Base-by-base conservation (phyloP, 1,140 invertebrate genomes). In the Conus ventricosus region DNA sequence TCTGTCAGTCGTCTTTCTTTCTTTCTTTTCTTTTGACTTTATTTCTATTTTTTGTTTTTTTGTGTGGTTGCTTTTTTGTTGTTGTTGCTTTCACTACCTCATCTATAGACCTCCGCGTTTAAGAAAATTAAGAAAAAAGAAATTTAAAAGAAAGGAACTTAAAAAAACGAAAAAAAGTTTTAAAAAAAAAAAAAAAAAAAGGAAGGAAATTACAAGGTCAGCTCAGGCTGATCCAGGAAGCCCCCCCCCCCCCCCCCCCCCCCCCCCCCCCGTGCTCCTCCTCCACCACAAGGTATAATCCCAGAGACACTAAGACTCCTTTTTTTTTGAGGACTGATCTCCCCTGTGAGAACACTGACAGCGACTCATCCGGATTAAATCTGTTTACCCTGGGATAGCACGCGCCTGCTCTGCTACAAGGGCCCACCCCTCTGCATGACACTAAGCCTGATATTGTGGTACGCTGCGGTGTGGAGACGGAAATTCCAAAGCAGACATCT, bases 391-490 rank as follows among this genome's bases (percentile, higher is more conserved):
- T 6, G 39, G 10, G 10, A 51, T 23, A 8, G 5, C 76, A 27
- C 17, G 13, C 3, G 27, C 10, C 25, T 8, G 39, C 76, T 25
- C 39, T 39, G 39, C 39, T 39, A 51, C 8, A 10, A 8, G 8
- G 71, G 17, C 13, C 71, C n/a, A 25, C 17, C 71, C 39, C 76
- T 80, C 3, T 39, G 25, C 11, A 80, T 80, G 76, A 80, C 76
- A 80, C 39, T 80, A 80, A 80, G 23, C 76, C 39, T 51, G 76
- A 80, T 27, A 80, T 51, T 80, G 39, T 51, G 76, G 17, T 76
- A n/a, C 71, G 15, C 8, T 76, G 20, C 25, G 76, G 76, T 51
- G 39, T 51, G 27, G 8, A 51, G 76, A 51, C 76, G 76, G 76
- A 51, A 80, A 8, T 80, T 0, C 39, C 25, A 10, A 7, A 25